Percentiles rank a stretch among this genome's conserved stretches.
Evolutionary conservation across 2,888 invertebrate genomes (phyloP).

Genomic region (Gari tellinella): DNA sequence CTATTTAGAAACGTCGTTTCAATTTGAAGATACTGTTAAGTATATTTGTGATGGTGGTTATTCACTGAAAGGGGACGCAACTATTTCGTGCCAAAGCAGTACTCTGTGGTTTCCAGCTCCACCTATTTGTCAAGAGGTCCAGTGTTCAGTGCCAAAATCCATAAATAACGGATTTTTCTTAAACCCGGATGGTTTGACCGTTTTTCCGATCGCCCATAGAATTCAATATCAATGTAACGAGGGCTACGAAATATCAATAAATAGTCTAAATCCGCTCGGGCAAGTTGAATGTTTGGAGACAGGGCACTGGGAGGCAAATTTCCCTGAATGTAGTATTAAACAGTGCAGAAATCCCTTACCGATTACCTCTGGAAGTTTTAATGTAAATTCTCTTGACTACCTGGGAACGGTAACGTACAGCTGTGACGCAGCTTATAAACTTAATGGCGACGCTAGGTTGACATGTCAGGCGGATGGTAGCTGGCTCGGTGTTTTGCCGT

Average conservation of each 20-base stretch:
- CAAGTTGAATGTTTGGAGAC: constrained; percentile 71
- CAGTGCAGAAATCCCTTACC: constrained; percentile 46
- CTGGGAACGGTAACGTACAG: constrained; percentile 78
- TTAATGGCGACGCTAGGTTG: constrained; percentile 53
- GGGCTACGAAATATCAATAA: constrained; percentile 66
- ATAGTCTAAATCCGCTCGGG: constrained; percentile 59
- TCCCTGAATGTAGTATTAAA: constrained; percentile 67
- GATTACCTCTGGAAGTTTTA: constrained; percentile 54
- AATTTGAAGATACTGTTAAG: constrained; percentile 55
- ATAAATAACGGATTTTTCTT: constrained; percentile 47
- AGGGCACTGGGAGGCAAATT: constrained; percentile 78
- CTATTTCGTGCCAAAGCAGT: constrained; percentile 68
- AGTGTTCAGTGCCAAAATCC: constrained; percentile 45
- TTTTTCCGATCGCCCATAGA: constrained; percentile 43
- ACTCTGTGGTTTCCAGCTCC: constrained; percentile 62
- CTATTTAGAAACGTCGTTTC: constrained; percentile 49
- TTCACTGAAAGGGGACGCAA: constrained; percentile 63
- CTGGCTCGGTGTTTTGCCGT: constrained; percentile 69
- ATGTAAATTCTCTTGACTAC: constrained; percentile 47
- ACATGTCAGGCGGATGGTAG: constrained; percentile 67
- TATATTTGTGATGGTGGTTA: constrained; percentile 92
- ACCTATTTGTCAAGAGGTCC: constrained; percentile 45
- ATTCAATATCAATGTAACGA: constrained; percentile 65
- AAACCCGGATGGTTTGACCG: constrained; percentile 33
- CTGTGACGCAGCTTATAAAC: constrained; percentile 73